Percentiles rank a stretch among this genome's conserved stretches.
These are phyloP conservation scores for Gastracanthus pulcherrimus DNA, from an alignment of 2,888 invertebrate genomes.

Conservation along the genomic window DNA sequence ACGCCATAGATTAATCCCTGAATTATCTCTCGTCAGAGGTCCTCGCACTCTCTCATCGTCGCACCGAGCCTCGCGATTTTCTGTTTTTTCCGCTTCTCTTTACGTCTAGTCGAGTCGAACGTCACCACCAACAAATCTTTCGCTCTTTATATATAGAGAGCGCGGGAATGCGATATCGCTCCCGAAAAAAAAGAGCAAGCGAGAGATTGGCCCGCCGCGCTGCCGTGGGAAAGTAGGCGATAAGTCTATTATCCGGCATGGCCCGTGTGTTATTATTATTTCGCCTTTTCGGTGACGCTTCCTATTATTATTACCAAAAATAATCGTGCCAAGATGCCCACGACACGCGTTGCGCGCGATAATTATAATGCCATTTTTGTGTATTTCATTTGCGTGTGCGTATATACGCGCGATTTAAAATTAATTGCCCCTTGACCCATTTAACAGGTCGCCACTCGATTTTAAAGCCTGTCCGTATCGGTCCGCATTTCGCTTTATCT, in stretches of 20 bases:
- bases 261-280: slow-evolving; percentile 5
- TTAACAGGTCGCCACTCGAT: neutral
- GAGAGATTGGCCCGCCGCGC: slow-evolving; percentile 55
- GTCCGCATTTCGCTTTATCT: slow-evolving; percentile 27
- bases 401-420: neutral
- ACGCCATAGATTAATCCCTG: slow-evolving; percentile 7
- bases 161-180: slow-evolving; percentile 51
- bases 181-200: slow-evolving; percentile 15
- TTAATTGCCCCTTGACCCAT: slow-evolving; percentile 48
- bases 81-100: slow-evolving; percentile 19
- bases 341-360: neutral
- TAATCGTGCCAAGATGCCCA: slow-evolving; percentile 1
- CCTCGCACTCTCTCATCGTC: neutral
- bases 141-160: neutral
- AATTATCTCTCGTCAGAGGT: neutral
- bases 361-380: no score
- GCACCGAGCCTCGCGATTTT: neutral
- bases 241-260: no score
- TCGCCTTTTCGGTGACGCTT: slow-evolving; percentile 14
- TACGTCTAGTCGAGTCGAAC: neutral
- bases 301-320: slow-evolving; percentile 29
- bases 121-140: neutral
- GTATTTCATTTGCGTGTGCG: no score
- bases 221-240: slow-evolving; percentile 64
- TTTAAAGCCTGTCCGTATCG: neutral